Evolutionary conservation across 2,113 vertebrate species (phyloP), one percentile per base, ranked within the genome.

Genomic region (Leptodactylus fuscus): DNA sequence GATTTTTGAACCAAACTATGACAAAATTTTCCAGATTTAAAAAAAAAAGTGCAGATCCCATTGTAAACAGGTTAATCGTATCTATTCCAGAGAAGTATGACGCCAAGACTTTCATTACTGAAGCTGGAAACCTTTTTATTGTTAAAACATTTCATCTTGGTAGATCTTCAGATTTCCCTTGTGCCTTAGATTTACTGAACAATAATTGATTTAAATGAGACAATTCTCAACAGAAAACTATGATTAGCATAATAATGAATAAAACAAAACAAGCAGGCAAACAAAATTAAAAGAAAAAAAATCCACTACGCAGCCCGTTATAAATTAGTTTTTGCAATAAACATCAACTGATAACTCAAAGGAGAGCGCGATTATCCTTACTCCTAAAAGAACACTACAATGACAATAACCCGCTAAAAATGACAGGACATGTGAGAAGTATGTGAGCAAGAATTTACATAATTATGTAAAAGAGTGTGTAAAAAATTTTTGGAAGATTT

Each of bases 161-260:
- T 41, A 58, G 75, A 79, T 36, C 32, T n/a, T 58, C 20, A 41
- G 20, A 79, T 58, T 79, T 79, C 51, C 76, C 51, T 60, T 79
- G 51, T 79, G 51, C 5, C 53, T 41, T 41, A 60, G 18, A 79
- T 58, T 79, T 38, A 41, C 22, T 60, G 34, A 58, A 32, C 34
- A 79, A 34, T 41, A 79, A 79, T 79, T 38, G 11, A 58, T 58
- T 58, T 60, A n/a, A 38, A 79, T 60, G 13, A 79, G 32, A 12
- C n/a, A 53, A 60, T 79, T 60, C 76, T 58, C 32, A 79, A 41
- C 18, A 13, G 75, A 78, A 41, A 58, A 60, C 22, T 41, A 55
- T 78, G 20, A 60, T 79, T 79, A 38, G 7, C 76, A 79, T 60
- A 58, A 74, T 46, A 73, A 44, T 74, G 41, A 46, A 75, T 41